phyloP scores from a whole-genome alignment of 2,888 invertebrate genomes.

The Phyto melanocephala region DNA sequence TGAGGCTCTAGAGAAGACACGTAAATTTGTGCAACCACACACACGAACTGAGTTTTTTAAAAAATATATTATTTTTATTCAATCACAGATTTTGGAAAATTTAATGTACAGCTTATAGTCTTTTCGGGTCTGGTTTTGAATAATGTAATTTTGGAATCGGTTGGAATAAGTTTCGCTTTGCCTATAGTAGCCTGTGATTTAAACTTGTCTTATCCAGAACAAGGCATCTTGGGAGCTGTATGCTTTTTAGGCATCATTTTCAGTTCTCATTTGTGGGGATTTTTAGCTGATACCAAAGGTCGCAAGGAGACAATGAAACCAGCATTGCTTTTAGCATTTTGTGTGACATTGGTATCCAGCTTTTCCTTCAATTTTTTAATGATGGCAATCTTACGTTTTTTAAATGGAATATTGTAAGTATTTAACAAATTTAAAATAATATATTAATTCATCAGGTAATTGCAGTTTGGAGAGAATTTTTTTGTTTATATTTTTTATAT shows the following conservation, averaged over 20 bases:
- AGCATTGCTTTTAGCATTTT: constrained; percentile 78
- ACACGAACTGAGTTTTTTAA: neutral
- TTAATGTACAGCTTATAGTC: constrained; percentile 79
- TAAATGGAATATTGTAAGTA: constrained; percentile 81
- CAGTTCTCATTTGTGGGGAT: constrained; percentile 81
- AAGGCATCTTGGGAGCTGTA: constrained; percentile 77
- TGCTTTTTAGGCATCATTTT: constrained; percentile 79
- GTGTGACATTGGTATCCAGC: constrained; percentile 79
- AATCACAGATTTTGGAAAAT: constrained; percentile 79
- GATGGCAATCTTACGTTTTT: constrained; percentile 79
- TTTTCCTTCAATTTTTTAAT: constrained; percentile 79
- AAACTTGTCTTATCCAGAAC: constrained; percentile 75
- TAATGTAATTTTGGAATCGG: constrained; percentile 78
- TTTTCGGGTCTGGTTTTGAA: constrained; percentile 80
- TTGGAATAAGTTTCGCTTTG: constrained; percentile 80
- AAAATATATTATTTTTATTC: neutral
- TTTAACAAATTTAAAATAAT: neutral
- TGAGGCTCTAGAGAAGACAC: constrained; percentile 64
- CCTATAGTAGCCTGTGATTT: constrained; percentile 80
- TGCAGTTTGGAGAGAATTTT: no score
- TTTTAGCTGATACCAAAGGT: constrained; percentile 80
- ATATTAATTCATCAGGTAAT: no score
- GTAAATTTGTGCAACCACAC: constrained; percentile 34
- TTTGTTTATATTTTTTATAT: no score
- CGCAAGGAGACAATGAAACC: constrained; percentile 79